Percentiles rank a stretch among this genome's conserved stretches.
Evolutionary conservation across 2,888 invertebrate species (phyloP).

Genomic region (Chesias legatella): DNA sequence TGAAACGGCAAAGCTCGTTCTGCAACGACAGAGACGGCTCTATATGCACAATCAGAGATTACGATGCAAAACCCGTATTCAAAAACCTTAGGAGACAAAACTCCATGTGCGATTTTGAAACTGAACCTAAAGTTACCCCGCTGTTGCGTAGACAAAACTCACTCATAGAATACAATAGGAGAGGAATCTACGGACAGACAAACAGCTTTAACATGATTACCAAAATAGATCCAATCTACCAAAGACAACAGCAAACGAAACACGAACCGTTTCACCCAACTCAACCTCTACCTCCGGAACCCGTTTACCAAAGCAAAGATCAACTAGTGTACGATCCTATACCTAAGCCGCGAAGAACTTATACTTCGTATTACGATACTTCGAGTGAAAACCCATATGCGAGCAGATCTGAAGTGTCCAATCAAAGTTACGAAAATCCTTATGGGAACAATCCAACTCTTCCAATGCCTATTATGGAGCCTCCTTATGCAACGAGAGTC

Average conservation of each 20-base stretch:
- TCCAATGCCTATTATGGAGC: conserved; percentile 64
- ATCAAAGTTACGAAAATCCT: conserved; percentile 69
- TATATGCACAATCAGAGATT: conserved; percentile 70
- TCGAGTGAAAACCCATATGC: conserved; percentile 69
- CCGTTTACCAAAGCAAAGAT: conserved; percentile 76
- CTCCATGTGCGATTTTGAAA: conserved; percentile 78
- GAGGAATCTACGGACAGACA: conserved; percentile 71
- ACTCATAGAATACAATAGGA: conserved; percentile 74
- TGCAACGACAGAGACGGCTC: conserved; percentile 71
- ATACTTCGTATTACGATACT: conserved; percentile 70
- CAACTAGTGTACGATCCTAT: conserved; percentile 74
- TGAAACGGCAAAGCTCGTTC: conserved; percentile 75
- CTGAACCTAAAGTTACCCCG: conserved; percentile 78
- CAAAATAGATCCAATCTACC: conserved; percentile 79
- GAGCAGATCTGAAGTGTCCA: conserved; percentile 63
- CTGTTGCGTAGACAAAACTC: conserved; percentile 76
- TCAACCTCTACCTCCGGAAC: conserved; percentile 77
- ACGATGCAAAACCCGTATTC: conserved; percentile 65
- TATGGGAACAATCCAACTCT: conserved; percentile 65
- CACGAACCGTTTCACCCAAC: conserved; percentile 76
- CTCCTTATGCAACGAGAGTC: conserved; percentile 43
- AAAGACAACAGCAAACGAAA: conserved; percentile 74
- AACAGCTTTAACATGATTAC: conserved; percentile 77
- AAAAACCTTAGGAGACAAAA: conserved; percentile 68
- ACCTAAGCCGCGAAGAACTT: conserved; percentile 75